These are phyloP conservation scores for Hylaeus volcanicus DNA, from an alignment of 1,140 invertebrate species.

Conservation along the genomic window DNA sequence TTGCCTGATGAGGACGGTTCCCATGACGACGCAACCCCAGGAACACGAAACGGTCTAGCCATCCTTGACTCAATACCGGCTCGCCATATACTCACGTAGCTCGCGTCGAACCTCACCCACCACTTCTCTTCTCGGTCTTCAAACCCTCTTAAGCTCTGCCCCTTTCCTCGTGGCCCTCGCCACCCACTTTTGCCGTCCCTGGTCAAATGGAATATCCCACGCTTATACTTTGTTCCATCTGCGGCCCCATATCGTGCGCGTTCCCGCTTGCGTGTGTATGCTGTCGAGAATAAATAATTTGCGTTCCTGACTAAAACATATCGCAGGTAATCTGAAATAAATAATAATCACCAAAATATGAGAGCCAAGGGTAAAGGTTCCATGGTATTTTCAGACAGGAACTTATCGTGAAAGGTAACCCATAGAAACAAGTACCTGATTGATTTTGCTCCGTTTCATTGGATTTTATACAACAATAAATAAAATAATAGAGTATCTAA, in stretches of 20 bases:
- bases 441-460: too few relatives aligned
- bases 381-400: too few relatives aligned
- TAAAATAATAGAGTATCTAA: too few relatives aligned
- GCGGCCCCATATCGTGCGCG: conserved; percentile 32
- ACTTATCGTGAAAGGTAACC: too few relatives aligned
- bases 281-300: too few relatives aligned
- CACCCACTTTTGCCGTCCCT: conserved; percentile 19
- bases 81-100: conserved; percentile 53
- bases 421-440: too few relatives aligned
- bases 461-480: too few relatives aligned
- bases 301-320: too few relatives aligned
- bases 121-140: conserved; percentile 45
- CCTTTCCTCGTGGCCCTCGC: background rate
- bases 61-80: conserved; percentile 73
- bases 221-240: conserved; percentile 57
- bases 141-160: conserved; percentile 55
- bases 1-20: conserved; percentile 77
- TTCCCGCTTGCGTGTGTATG: too few relatives aligned
- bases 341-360: too few relatives aligned
- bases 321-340: too few relatives aligned
- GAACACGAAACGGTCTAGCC: conserved; percentile 74
- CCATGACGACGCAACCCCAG: conserved; percentile 77
- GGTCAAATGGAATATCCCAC: conserved; percentile 50
- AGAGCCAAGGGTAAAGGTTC: too few relatives aligned
- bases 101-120: conserved; percentile 47